phyloP scores from a whole-genome alignment of 2,888 invertebrate genomes.

The Eudasyphora cyanicolor region DNA sequence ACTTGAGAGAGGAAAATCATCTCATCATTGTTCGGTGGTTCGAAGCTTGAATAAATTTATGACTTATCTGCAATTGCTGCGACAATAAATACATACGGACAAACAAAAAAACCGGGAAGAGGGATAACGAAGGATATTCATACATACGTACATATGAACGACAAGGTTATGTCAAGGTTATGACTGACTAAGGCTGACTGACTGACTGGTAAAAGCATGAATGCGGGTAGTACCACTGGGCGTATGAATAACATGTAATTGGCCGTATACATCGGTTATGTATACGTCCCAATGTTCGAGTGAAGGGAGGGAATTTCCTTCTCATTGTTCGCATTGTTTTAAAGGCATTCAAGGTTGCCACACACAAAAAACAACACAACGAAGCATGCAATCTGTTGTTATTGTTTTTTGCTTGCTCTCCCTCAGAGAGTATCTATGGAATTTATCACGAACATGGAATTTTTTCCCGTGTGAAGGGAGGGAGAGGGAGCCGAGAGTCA shows the following conservation, averaged over 20 bases:
- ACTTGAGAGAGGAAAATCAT: neutral
- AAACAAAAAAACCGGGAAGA: neutral
- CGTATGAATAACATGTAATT: slow-evolving; percentile 14
- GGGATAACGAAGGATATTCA: neutral
- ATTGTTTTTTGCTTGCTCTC: no score
- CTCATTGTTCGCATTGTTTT: neutral
- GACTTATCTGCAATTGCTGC: slow-evolving; percentile 42
- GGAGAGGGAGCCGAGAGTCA: no score
- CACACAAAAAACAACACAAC: neutral
- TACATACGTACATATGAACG: neutral
- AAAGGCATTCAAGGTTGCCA: neutral
- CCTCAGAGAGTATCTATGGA: neutral
- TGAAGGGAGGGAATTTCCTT: no score
- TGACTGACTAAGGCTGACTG: neutral
- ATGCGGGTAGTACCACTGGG: neutral
- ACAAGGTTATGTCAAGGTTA: slow-evolving; percentile 56
- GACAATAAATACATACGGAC: neutral
- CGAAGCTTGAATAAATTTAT: slow-evolving; percentile 46
- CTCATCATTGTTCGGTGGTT: neutral
- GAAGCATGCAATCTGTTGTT: no score
- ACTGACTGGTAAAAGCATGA: no score
- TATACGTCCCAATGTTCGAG: neutral
- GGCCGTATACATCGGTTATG: neutral
- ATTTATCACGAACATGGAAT: slow-evolving; percentile 12
- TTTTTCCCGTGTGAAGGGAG: neutral